phyloP scores from a whole-genome alignment of 1,140 invertebrate species.

The Lasaia peninsularis region DNA sequence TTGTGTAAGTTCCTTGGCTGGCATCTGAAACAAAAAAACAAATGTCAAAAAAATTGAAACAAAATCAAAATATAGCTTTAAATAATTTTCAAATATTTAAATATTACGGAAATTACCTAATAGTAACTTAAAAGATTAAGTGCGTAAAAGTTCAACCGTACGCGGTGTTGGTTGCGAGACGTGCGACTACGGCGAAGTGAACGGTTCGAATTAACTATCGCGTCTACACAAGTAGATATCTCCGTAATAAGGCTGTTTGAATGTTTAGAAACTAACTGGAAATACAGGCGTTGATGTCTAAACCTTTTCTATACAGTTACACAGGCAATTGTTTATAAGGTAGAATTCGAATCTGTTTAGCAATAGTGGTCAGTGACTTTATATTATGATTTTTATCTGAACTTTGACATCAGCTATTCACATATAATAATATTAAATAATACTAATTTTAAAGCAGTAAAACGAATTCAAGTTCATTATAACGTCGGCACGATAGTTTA shows the following conservation, averaged over 20 bases:
- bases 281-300: constrained; percentile 54
- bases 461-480: no score
- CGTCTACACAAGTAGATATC: constrained; percentile 38
- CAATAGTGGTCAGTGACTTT: constrained; percentile 34
- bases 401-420: neutral
- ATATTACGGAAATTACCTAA: no score
- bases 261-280: constrained; percentile 42
- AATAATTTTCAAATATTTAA: constrained; percentile 5
- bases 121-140: constrained; percentile 13
- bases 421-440: no score
- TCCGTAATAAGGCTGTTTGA: constrained; percentile 47
- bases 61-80: neutral
- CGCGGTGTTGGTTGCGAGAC: constrained; percentile 28
- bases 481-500: no score
- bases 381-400: neutral
- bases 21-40: constrained; percentile 67
- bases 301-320: constrained; percentile 54
- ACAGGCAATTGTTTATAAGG: constrained; percentile 40
- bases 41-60: constrained; percentile 16
- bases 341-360: constrained; percentile 26
- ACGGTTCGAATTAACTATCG: constrained; percentile 46
- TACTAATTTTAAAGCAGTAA: no score
- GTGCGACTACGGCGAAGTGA: constrained; percentile 43
- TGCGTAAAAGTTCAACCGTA: constrained; percentile 17
- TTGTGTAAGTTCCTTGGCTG: constrained; percentile 42